Evolutionary conservation across 2,888 invertebrate genomes (phyloP).

Genomic region (Temnothorax unifasciatus): DNA sequence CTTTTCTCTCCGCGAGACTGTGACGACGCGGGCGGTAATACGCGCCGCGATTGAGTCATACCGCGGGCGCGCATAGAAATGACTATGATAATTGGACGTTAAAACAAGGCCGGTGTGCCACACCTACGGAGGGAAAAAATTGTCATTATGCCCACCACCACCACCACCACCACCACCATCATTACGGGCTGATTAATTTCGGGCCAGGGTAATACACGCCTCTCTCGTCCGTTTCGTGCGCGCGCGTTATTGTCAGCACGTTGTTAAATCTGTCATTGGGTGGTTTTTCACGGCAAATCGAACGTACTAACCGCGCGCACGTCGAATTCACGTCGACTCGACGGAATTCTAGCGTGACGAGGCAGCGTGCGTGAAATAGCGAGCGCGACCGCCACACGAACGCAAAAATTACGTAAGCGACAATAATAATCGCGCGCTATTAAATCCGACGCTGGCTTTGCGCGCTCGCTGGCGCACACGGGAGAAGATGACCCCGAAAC

Average conservation of each 20-base stretch:
- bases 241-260: neutral
- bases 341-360: constrained; percentile 10
- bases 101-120: constrained; percentile 79
- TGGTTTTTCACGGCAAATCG: constrained; percentile 16
- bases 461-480: neutral
- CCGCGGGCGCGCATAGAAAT: constrained; percentile 43
- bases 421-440: constrained; percentile 25
- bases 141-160: constrained; percentile 4
- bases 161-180: neutral
- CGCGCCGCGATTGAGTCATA: constrained; percentile 64
- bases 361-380: constrained; percentile 1
- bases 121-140: constrained; percentile 71
- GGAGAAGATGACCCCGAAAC: constrained; percentile 12
- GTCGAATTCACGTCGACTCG: neutral
- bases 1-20: neutral
- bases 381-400: neutral
- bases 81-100: constrained; percentile 78
- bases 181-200: neutral
- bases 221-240: neutral
- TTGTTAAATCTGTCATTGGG: constrained; percentile 32
- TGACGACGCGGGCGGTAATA: constrained; percentile 12
- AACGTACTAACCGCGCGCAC: constrained; percentile 13
- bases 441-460: neutral
- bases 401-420: constrained; percentile 42
- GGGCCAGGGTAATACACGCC: constrained; percentile 2